phyloP scores from a whole-genome alignment of 2,888 invertebrate genomes.

The Scrobipalpa costella region DNA sequence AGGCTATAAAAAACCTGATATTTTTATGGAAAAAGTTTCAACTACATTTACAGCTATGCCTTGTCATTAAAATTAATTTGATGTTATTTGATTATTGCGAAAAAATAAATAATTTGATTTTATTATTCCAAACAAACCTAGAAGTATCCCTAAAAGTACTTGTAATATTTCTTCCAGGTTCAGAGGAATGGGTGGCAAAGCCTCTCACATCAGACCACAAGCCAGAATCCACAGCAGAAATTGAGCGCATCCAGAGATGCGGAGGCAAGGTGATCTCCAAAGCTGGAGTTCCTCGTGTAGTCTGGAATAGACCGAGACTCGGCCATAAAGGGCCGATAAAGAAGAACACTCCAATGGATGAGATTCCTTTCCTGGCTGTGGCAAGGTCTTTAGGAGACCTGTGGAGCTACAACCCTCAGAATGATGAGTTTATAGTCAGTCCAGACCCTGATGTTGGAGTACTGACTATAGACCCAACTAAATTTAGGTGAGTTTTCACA shows the following conservation, averaged over 20 bases:
- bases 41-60: too few relatives aligned
- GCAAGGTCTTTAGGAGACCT: conserved; percentile 97
- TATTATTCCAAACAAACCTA: too few relatives aligned
- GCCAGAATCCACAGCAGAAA: conserved; percentile 93
- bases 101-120: too few relatives aligned
- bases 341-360: conserved; percentile 94
- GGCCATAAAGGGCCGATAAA: conserved; percentile 92
- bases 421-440: conserved; percentile 97
- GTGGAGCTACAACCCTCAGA: conserved; percentile 97
- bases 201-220: conserved; percentile 96
- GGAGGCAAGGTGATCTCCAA: conserved; percentile 88
- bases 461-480: conserved; percentile 88
- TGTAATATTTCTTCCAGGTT: conserved; percentile 59
- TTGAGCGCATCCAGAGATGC: conserved; percentile 88
- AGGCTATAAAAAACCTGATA: too few relatives aligned
- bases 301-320: conserved; percentile 96
- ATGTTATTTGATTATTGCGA: too few relatives aligned
- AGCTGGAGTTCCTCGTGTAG: conserved; percentile 95
- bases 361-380: conserved; percentile 97
- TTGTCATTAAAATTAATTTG: too few relatives aligned
- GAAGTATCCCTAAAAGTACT: too few relatives aligned
- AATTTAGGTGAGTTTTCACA: conserved; percentile 83
- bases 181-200: conserved; percentile 88
- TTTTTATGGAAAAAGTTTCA: too few relatives aligned
- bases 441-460: conserved; percentile 98